Evolutionary conservation across 2,797 vertebrate species (phyloP).

Genomic region (Aplochiton taeniatus): DNA sequence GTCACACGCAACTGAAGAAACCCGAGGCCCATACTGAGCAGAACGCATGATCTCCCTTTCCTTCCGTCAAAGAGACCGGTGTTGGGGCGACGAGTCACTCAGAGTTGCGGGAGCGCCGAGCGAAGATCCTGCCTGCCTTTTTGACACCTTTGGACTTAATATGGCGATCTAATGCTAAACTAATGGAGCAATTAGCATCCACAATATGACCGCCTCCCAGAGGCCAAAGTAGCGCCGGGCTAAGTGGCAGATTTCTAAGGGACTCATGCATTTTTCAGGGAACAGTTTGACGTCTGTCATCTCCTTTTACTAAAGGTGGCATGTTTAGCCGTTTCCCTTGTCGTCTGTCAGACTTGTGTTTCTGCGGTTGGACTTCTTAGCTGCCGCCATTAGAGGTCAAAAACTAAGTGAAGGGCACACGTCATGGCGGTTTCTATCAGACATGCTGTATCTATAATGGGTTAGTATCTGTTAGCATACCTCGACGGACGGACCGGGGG

Average conservation of each 20-base stretch:
- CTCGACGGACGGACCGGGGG: no score
- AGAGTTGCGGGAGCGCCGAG: no score
- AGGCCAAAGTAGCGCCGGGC: constrained; percentile 20
- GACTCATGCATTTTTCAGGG: constrained; percentile 33
- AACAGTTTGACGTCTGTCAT: constrained; percentile 43
- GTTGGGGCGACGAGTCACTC: neutral
- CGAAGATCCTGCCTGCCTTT: no score
- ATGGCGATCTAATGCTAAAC: neutral
- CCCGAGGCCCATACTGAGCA: no score
- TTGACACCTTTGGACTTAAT: neutral
- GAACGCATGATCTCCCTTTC: neutral
- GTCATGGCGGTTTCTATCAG: no score
- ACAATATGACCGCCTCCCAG: neutral
- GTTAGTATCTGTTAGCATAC: no score
- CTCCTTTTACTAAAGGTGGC: constrained; percentile 31
- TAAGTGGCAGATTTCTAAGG: constrained; percentile 13
- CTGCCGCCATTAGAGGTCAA: neutral
- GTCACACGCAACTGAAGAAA: neutral
- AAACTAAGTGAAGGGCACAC: neutral
- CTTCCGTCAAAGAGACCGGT: neutral
- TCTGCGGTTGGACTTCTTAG: constrained; percentile 12
- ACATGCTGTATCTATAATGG: no score
- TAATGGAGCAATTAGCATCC: neutral
- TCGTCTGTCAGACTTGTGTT: constrained; percentile 14
- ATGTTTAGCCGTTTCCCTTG: constrained; percentile 3